Evolutionary conservation across 1,140 invertebrate species (phyloP).

Genomic region (Liolophura sinensis): DNA sequence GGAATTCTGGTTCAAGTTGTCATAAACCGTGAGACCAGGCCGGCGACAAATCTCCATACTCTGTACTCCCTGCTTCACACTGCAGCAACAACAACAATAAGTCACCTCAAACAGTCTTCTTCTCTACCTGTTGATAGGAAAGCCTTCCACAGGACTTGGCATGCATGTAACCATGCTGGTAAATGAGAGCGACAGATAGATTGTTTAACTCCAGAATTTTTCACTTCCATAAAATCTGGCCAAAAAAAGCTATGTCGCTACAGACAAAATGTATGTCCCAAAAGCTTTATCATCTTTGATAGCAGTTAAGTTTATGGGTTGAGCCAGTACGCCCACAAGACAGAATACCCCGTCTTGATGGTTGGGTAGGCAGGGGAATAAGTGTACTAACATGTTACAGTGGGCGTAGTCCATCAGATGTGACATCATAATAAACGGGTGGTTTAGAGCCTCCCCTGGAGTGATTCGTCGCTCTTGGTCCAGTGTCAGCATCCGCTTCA

Average conservation of each 20-base stretch:
- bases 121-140: background rate
- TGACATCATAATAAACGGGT: slow-evolving; percentile 89
- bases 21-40: slow-evolving; percentile 45
- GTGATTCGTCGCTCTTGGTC: slow-evolving; percentile 95
- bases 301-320: too few relatives aligned
- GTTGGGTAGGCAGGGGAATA: background rate
- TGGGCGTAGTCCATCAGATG: slow-evolving; percentile 96
- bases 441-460: slow-evolving; percentile 92
- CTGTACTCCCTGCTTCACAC: slow-evolving; percentile 56
- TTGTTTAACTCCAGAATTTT: too few relatives aligned
- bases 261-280: too few relatives aligned
- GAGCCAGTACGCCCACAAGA: too few relatives aligned
- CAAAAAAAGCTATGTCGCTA: too few relatives aligned
- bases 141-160: background rate
- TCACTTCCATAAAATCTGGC: too few relatives aligned
- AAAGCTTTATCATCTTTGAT: too few relatives aligned
- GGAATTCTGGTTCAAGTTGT: slow-evolving; percentile 44
- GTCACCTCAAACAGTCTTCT: background rate
- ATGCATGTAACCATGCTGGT: too few relatives aligned
- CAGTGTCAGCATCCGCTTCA: slow-evolving; percentile 97
- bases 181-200: too few relatives aligned
- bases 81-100: slow-evolving; percentile 24
- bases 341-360: background rate
- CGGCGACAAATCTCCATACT: slow-evolving; percentile 56
- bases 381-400: slow-evolving; percentile 75